Conservation (phyloP, 2,113 vertebrate genomes). For the rat (Rattus norvegicus) region DNA sequence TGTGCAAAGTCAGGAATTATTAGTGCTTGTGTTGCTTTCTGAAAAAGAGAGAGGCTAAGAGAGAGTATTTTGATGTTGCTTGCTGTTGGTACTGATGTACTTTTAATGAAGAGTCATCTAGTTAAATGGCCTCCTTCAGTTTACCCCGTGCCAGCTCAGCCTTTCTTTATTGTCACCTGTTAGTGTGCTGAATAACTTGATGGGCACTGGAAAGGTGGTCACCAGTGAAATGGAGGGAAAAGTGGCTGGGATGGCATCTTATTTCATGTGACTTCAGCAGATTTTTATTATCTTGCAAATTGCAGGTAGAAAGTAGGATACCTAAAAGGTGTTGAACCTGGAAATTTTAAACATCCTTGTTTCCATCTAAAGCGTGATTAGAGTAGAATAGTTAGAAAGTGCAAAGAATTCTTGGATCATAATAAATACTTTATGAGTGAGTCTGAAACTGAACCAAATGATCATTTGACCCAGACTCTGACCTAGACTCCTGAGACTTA, state of each 20-base stretch:
- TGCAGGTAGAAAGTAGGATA: not conserved
- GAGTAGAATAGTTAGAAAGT: not conserved
- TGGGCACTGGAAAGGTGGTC: not conserved
- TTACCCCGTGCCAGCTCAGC: not conserved
- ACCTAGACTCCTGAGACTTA: not conserved
- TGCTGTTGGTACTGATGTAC: not conserved
- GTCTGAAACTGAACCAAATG: conserved; percentile 43
- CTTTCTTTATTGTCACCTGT: not conserved
- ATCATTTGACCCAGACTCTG: not conserved
- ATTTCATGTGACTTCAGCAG: not conserved
- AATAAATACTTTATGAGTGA: not conserved
- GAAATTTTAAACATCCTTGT: not conserved
- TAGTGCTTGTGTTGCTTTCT: not conserved
- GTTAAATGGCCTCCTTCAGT: not conserved
- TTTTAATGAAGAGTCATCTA: not conserved
- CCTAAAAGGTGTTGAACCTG: not conserved
- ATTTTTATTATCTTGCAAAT: not conserved
- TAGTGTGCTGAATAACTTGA: not conserved
- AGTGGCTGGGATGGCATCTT: not conserved
- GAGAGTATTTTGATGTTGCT: not conserved
- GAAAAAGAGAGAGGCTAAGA: not conserved
- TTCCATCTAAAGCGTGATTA: not conserved
- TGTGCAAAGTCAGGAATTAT: not conserved
- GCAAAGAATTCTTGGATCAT: not conserved
- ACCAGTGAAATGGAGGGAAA: not conserved